Evolutionary conservation across 92 coral and sea anemone species (phyloP).

Genomic region (Porites rus): DNA sequence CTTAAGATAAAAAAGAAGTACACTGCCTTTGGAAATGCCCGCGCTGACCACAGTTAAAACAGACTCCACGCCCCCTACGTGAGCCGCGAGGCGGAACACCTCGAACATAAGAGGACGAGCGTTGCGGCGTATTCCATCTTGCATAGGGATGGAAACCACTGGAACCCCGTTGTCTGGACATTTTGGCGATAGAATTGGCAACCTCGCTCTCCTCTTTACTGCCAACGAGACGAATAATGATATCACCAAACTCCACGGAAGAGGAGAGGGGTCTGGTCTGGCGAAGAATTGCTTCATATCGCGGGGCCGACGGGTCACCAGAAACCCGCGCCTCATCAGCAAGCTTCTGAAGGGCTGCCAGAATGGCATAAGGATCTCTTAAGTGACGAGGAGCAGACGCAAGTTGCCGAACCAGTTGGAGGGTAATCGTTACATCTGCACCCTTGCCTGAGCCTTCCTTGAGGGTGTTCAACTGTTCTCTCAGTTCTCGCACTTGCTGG

Average conservation of each 20-base stretch:
- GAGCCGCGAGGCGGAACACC: not conserved
- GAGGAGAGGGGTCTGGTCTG: slow-evolving; percentile 57
- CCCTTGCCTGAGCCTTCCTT: slow-evolving; percentile 27
- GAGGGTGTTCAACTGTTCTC: slow-evolving; percentile 15
- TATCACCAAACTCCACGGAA: slow-evolving; percentile 52
- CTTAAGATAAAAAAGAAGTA: not conserved
- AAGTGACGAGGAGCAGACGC: slow-evolving; percentile 38
- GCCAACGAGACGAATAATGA: slow-evolving; percentile 54
- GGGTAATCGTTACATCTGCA: slow-evolving; percentile 27
- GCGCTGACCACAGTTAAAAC: slow-evolving; percentile 16
- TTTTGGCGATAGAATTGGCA: slow-evolving; percentile 22
- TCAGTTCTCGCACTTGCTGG: slow-evolving; percentile 22
- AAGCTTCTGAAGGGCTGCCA: slow-evolving; percentile 49
- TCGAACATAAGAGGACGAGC: not conserved
- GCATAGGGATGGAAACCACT: no score
- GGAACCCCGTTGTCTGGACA: slow-evolving; percentile 14
- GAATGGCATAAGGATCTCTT: slow-evolving; percentile 35
- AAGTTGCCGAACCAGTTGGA: slow-evolving; percentile 28
- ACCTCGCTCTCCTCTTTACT: slow-evolving; percentile 49
- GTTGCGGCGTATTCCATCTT: no score
- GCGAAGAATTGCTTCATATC: slow-evolving; percentile 55
- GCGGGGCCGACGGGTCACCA: slow-evolving; percentile 26
- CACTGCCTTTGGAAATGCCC: slow-evolving; percentile 4
- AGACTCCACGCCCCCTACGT: slow-evolving; percentile 2
- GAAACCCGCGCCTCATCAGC: slow-evolving; percentile 48